These are phyloP conservation scores for Agonopterix alstromeriana DNA, from an alignment of 2,888 invertebrate genomes.

Conservation along the genomic window DNA sequence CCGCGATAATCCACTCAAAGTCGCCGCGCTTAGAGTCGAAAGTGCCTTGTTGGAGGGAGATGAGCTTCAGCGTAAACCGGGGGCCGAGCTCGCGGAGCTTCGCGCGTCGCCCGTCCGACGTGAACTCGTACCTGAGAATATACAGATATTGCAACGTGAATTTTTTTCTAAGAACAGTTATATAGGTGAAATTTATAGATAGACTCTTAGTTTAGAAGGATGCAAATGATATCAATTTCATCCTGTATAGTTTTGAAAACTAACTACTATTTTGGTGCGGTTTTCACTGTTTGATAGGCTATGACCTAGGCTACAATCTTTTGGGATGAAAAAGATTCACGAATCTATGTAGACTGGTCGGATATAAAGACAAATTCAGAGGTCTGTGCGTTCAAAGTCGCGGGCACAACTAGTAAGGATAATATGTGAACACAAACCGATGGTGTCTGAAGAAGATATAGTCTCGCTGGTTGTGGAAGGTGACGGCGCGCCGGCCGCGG, in stretches of 20 bases:
- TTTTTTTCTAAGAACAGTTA: no score
- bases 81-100: constrained; percentile 96
- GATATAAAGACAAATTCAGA: no score
- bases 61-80: constrained; percentile 93
- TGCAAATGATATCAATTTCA: no score
- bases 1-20: constrained; percentile 96
- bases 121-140: constrained; percentile 88
- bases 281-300: no score
- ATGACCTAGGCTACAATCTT: no score
- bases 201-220: no score
- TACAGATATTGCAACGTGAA: constrained; percentile 1
- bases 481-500: constrained; percentile 93
- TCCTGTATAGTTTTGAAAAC: no score
- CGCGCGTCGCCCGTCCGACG: constrained; percentile 83
- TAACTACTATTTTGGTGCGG: no score
- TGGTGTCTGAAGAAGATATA: constrained; percentile 99
- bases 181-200: no score
- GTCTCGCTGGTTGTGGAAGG: constrained; percentile 99
- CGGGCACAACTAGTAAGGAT: neutral
- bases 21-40: constrained; percentile 98
- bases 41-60: constrained; percentile 96
- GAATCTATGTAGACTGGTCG: no score
- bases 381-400: no score
- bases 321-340: no score
- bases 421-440: constrained; percentile 71